phyloP scores from a whole-genome alignment of 2,113 vertebrate species.

The Himantopus leucocephalus region DNA sequence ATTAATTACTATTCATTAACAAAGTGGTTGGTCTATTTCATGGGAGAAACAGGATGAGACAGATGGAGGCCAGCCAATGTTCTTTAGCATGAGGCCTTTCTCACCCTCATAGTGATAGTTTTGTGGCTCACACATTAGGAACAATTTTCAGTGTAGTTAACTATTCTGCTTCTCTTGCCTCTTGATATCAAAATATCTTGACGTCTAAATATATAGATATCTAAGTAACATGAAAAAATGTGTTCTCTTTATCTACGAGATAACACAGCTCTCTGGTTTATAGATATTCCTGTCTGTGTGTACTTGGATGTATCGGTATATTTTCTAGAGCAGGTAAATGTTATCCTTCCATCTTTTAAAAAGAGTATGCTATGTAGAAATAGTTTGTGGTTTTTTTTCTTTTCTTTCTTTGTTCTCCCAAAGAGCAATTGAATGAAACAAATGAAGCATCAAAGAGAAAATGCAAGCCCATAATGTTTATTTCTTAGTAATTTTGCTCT shows the following conservation, averaged over 20 bases:
- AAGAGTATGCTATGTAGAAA: neutral
- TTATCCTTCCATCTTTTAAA: neutral
- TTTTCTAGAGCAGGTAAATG: neutral
- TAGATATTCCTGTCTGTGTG: neutral
- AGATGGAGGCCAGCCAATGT: slow-evolving; percentile 32
- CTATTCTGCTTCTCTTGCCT: slow-evolving; percentile 3
- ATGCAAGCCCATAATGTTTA: neutral
- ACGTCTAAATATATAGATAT: neutral
- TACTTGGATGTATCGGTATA: neutral
- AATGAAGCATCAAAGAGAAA: neutral
- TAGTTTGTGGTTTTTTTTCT: neutral
- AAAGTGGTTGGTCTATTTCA: slow-evolving; percentile 19
- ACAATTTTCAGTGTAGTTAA: neutral
- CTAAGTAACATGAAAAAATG: neutral
- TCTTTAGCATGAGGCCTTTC: slow-evolving; percentile 24
- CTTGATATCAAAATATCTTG: neutral
- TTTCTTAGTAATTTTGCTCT: neutral
- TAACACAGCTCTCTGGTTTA: neutral
- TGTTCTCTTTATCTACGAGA: neutral
- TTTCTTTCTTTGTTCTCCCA: neutral
- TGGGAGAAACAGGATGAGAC: slow-evolving; percentile 19
- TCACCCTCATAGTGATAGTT: slow-evolving; percentile 18
- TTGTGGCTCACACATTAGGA: neutral
- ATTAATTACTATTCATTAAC: slow-evolving; percentile 9
- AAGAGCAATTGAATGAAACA: neutral